Evolutionary conservation across 2,113 vertebrate genomes (phyloP), one percentile per base, ranked within the genome.

Genomic region (Eulemur rufifrons): DNA sequence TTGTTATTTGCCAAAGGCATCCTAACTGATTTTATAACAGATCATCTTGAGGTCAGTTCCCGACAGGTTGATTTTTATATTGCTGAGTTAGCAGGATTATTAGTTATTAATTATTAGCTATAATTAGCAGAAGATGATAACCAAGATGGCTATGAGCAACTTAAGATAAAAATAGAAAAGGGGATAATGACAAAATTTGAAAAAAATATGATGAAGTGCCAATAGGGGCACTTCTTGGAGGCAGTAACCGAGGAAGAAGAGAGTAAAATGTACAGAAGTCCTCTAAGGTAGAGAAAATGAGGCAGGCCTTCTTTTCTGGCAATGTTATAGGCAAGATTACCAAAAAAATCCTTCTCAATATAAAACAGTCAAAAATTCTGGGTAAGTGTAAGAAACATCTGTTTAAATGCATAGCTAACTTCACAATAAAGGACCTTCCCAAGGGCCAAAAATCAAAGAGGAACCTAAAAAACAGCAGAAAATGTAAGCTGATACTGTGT

Each of bases 101-200:
- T 89, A 52, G 32, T 25, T 90, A 85, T n/a, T 80, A 91, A 86
- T 47, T 88, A 68, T 92, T 88, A 76, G 45, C 25, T 64, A 85
- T n/a, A 89, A 90, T 80, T 78, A 73, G 29, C 54, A 78, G 11
- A 59, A 27, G 32, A 76, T 50, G 25, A 63, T 64, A 63, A 90
- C 32, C 88, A 54, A 86, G 32, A 88, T 78, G 50, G 23, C 25
- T 5, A 63, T 12, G 50, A 74, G 45, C n/a, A 76, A 37, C n/a
- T 92, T 56, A 90, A 95, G 73, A 88, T 56, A 87, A 86, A 93
- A 95, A 80, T 50, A 78, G 20, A 71, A 94, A 91, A 54, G 9
- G 45, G 69, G 45, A 47, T 2, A 61, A 81, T 59, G 21, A 78
- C 17, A 69, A 96, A 66, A 61, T 81, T 37, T 69, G 27, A 18